These are phyloP conservation scores for Orthosia cruda DNA, from an alignment of 2,888 invertebrate species.

Conservation along the genomic window DNA sequence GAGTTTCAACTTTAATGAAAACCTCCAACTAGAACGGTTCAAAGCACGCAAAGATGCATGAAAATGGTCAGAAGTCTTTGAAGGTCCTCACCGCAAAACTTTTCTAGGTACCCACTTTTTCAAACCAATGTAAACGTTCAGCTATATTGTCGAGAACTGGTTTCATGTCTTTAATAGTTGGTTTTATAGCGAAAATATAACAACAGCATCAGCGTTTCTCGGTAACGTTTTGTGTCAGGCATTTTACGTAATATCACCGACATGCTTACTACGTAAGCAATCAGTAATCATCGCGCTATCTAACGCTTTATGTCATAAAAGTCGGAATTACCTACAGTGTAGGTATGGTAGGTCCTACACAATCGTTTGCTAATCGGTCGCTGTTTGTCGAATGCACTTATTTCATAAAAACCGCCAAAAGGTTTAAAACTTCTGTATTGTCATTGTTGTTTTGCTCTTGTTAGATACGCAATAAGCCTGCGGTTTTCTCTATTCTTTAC, in stretches of 20 bases:
- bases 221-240: background rate
- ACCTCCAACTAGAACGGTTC: slow-evolving; percentile 23
- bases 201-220: background rate
- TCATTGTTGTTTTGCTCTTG: too few species aligned
- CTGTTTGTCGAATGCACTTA: too few species aligned
- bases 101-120: slow-evolving; percentile 16
- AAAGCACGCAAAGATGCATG: slow-evolving; percentile 27
- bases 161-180: background rate
- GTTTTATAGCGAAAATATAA: background rate
- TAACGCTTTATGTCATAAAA: too few species aligned
- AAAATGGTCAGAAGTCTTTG: slow-evolving; percentile 29
- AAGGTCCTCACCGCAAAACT: slow-evolving; percentile 27
- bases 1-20: slow-evolving; percentile 30
- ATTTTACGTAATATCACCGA: too few species aligned
- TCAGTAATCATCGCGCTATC: too few species aligned
- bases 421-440: too few species aligned
- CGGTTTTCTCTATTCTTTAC: background rate
- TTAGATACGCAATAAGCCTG: too few species aligned
- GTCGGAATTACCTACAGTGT: too few species aligned
- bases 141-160: slow-evolving; percentile 3
- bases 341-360: too few species aligned
- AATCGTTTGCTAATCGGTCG: too few species aligned
- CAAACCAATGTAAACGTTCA: slow-evolving; percentile 11
- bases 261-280: too few species aligned
- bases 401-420: too few species aligned